Conservation (phyloP, 2,888 invertebrate genomes). For the Tetheella fluctuosa region DNA sequence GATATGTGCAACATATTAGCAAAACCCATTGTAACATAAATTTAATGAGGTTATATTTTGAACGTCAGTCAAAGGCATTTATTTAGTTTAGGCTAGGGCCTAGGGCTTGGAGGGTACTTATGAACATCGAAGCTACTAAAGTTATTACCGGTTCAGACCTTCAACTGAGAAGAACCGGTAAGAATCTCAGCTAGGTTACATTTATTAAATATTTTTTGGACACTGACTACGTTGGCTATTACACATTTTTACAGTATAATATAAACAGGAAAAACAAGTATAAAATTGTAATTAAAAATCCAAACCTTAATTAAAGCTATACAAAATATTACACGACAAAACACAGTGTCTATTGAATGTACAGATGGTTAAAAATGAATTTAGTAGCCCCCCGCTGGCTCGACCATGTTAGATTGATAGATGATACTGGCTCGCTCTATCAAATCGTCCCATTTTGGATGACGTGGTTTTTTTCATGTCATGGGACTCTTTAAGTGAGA, state of each 20-base stretch:
- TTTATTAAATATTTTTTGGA: no score
- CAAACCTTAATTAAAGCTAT: slow-evolving; percentile 13
- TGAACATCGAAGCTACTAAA: no score
- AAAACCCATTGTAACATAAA: background rate
- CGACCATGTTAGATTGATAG: slow-evolving; percentile 76
- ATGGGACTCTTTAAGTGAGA: slow-evolving; percentile 69
- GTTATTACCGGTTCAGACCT: no score
- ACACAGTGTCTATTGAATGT: slow-evolving; percentile 29
- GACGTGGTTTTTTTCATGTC: slow-evolving; percentile 57
- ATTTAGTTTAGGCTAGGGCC: no score
- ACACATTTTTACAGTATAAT: no score
- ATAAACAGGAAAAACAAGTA: background rate
- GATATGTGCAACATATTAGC: background rate
- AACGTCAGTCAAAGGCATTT: no score
- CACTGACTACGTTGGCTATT: no score
- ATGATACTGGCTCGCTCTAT: slow-evolving; percentile 56
- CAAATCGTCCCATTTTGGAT: slow-evolving; percentile 55
- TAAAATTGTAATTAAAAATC: background rate
- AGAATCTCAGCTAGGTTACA: no score
- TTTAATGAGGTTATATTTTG: no score
- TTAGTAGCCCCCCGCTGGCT: slow-evolving; percentile 70
- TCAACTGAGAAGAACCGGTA: no score
- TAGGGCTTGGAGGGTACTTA: no score
- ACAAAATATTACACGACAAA: slow-evolving; percentile 22
- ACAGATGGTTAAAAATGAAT: slow-evolving; percentile 50